Evolutionary conservation across 1,140 invertebrate genomes (phyloP), one percentile per base, ranked within the genome.

Genomic region (Limonius californicus): DNA sequence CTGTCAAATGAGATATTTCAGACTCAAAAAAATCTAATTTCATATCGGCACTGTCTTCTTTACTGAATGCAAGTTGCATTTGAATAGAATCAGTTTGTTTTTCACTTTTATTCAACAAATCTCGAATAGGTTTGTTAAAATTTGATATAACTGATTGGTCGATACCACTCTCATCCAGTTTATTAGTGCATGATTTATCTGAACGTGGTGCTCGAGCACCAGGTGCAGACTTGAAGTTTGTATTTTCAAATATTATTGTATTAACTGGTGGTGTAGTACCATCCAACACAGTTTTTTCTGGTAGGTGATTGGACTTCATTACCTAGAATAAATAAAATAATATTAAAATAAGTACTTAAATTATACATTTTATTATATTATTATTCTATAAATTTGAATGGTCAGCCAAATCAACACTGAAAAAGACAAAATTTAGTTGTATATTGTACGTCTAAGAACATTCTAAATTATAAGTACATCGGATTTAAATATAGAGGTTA

Each of bases 171-270:
- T 72, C 72, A 63, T 71, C 66, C 62, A 76, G 15, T 66, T 72
- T 64, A 39, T 39, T 39, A 63, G 60, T 69, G 60, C 64, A 57
- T 8, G 67, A 39, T 54, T 70, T 74, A 57, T 62, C 74, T 66
- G 58, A 79, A 70, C 8, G 70, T 66, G 53, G 14, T 16, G 35
- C 14, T n/a, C 61, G 20, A 19, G 45, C 64, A 59, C 21, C 62
- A 62, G 64, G 67, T 62, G 84, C 82, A 59, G 85, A 84, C 77
- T 91, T 90, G 71, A 90, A 94, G 74, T 94, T 94, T 0, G 91
- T 94, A 76, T 95, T 95, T 74, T 95, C 93, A 74, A 95, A 95
- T 60, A 95, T 93, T 30, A 95, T 88, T 0, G 92, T 95, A 72
- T 92, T 89, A 12, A 94, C 90, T 0, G 91, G 89, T 0, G 89